These are phyloP conservation scores for Actias luna DNA, from an alignment of 2,888 invertebrate species.

Conservation along the genomic window DNA sequence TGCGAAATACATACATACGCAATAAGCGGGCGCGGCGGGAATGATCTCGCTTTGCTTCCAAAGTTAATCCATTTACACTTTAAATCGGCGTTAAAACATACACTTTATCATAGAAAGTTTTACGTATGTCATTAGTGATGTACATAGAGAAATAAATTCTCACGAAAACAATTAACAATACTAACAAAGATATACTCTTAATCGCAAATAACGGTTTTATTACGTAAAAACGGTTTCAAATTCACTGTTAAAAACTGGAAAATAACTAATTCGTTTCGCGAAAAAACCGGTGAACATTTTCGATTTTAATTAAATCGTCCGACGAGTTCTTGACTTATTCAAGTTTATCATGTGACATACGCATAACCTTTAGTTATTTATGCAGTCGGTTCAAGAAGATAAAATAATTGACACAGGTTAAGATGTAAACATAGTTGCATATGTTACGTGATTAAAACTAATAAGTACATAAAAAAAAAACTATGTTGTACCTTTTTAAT, in stretches of 20 bases:
- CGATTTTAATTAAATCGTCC: conserved; percentile 1
- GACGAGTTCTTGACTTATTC: neutral
- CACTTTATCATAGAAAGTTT: too few relatives aligned
- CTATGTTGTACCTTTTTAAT: neutral
- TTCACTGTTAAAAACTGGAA: conserved; percentile 1
- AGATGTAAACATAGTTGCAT: neutral
- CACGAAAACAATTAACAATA: neutral
- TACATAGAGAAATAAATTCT: neutral
- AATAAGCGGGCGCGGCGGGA: too few relatives aligned
- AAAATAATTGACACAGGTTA: neutral
- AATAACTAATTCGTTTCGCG: neutral
- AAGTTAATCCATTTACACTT: too few relatives aligned
- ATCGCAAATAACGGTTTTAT: neutral
- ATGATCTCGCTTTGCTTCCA: too few relatives aligned
- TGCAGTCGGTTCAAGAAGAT: neutral
- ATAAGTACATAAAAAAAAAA: neutral
- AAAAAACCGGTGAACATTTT: neutral
- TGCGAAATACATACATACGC: too few relatives aligned
- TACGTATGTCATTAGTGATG: too few relatives aligned
- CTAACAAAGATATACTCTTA: neutral
- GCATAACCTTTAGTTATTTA: neutral
- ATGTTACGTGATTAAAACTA: neutral
- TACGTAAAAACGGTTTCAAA: neutral
- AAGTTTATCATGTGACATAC: neutral
- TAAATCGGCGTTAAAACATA: too few relatives aligned